A percentile compares a stretch with the other conserved stretches of the same genome.
Conservation (phyloP, 2,113 vertebrate species). For the Lycocorax pyrrhopterus region DNA sequence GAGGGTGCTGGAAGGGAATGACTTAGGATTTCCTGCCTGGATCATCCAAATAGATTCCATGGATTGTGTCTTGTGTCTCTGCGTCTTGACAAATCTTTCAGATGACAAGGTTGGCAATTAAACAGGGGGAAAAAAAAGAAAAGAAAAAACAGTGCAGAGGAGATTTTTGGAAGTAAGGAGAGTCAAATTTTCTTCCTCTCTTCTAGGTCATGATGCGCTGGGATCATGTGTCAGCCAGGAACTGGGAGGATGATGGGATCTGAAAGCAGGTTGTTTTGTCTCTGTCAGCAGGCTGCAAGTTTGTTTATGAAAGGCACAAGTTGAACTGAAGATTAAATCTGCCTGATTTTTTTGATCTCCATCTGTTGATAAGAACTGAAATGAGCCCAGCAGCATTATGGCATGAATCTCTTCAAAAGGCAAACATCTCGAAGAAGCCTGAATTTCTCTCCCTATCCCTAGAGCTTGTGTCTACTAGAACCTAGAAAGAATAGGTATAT, state of each 20-base stretch:
- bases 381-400: not conserved
- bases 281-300: not conserved
- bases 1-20: not conserved
- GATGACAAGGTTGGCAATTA: not conserved
- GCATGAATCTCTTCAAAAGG: not conserved
- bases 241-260: not conserved
- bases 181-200: not conserved
- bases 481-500: not conserved
- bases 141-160: not conserved
- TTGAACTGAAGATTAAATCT: not conserved
- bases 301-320: not conserved
- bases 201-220: not conserved
- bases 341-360: not conserved
- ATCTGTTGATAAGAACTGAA: not conserved
- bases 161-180: not conserved
- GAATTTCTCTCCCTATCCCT: not conserved
- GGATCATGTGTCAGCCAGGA: not conserved
- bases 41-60: not conserved
- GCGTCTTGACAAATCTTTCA: not conserved
- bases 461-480: not conserved
- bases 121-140: not conserved
- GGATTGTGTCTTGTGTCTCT: not conserved
- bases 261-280: not conserved
- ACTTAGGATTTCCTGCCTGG: not conserved
- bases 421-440: not conserved